A percentile compares a stretch with the other conserved stretches of the same genome.
Conservation (phyloP, 2,888 invertebrate species). For the Mythimna pallens region DNA sequence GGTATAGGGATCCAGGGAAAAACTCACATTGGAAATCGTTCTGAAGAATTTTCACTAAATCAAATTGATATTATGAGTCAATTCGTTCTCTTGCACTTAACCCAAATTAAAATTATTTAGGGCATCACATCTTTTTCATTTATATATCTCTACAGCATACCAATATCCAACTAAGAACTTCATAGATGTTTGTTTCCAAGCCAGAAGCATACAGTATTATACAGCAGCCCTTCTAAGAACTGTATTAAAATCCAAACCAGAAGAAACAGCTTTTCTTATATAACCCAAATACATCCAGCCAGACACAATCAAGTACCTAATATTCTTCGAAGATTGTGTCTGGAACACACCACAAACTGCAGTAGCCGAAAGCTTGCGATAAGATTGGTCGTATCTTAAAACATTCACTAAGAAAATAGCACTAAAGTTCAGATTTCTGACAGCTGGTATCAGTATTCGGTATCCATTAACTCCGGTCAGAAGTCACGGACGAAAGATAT, state of each 20-base stretch:
- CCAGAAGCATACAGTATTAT: neutral
- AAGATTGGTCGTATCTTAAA: slow-evolving; percentile 56
- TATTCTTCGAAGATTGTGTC: slow-evolving; percentile 25
- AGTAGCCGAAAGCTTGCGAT: slow-evolving; percentile 52
- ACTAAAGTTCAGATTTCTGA: slow-evolving; percentile 51
- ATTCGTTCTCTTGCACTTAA: neutral
- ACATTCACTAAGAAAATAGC: slow-evolving; percentile 56
- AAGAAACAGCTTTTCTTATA: slow-evolving; percentile 11
- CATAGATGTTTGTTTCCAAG: neutral
- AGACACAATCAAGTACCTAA: slow-evolving; percentile 32
- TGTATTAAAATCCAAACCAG: neutral
- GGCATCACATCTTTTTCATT: neutral
- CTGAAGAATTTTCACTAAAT: too few species aligned
- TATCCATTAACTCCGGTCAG: slow-evolving; percentile 58
- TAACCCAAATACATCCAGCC: slow-evolving; percentile 27
- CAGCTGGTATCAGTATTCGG: slow-evolving; percentile 48
- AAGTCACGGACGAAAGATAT: slow-evolving; percentile 54
- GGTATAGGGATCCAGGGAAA: too few species aligned
- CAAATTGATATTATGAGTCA: too few species aligned
- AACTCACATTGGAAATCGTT: too few species aligned
- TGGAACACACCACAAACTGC: slow-evolving; percentile 48
- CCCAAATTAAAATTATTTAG: neutral
- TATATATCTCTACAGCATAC: neutral
- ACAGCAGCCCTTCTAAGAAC: neutral
- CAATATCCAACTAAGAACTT: neutral